Conservation (phyloP, 2,888 invertebrate species). For the Drymonia ruficornis region DNA sequence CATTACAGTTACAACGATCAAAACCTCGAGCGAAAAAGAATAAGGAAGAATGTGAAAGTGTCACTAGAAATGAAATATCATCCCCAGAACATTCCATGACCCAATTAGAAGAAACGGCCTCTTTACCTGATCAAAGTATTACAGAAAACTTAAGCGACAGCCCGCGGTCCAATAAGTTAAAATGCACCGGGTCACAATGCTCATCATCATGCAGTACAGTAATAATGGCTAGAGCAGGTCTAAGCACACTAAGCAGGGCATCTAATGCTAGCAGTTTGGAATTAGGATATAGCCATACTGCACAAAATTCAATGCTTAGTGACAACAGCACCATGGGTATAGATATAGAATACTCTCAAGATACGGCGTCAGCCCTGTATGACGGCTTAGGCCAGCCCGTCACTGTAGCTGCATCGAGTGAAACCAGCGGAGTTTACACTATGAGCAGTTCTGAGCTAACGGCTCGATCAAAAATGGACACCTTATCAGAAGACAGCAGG, state of each 20-base stretch:
- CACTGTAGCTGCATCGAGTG: conserved; percentile 89
- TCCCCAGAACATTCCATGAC: conserved; percentile 52
- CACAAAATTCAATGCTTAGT: conserved; percentile 92
- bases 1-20: conserved; percentile 67
- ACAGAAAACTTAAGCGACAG: conserved; percentile 83
- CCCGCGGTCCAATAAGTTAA: conserved; percentile 83
- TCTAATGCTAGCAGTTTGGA: conserved; percentile 93
- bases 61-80: conserved; percentile 49
- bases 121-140: conserved; percentile 70
- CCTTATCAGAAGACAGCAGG: conserved; percentile 70
- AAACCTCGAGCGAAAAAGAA: conserved; percentile 60
- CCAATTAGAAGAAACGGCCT: conserved; percentile 64
- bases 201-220: conserved; percentile 95
- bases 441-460: conserved; percentile 89
- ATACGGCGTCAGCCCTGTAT: conserved; percentile 85
- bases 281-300: conserved; percentile 93
- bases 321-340: conserved; percentile 88
- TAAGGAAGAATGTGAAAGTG: conserved; percentile 61
- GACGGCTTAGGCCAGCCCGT: conserved; percentile 79
- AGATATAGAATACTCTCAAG: conserved; percentile 86
- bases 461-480: conserved; percentile 85
- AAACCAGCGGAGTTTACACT: conserved; percentile 94
- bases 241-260: conserved; percentile 84
- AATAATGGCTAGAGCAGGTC: conserved; percentile 87
- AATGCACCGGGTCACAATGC: conserved; percentile 92